Percentiles rank a stretch among this genome's conserved stretches.
These are phyloP conservation scores for Syngnathus rostellatus DNA, from an alignment of 2,797 vertebrate species.

Conservation along the genomic window DNA sequence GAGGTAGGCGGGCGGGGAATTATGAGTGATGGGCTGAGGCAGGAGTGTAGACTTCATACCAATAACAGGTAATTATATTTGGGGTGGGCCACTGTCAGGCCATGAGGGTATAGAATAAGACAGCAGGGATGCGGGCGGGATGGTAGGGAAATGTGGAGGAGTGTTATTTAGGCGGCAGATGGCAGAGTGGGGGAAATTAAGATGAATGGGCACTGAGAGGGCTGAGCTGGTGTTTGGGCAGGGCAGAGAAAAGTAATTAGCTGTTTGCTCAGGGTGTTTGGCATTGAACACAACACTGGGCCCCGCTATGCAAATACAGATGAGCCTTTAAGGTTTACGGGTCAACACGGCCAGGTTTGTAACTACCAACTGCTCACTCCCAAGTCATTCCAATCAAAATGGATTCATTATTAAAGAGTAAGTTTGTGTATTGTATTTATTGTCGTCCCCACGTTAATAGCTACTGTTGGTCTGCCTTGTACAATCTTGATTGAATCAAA, in stretches of 20 bases:
- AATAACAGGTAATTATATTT: constrained; percentile 70
- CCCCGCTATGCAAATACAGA: constrained; percentile 58
- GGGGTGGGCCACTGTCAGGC: constrained; percentile 58
- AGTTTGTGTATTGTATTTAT: background rate
- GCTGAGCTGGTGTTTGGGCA: constrained; percentile 60
- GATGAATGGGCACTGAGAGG: constrained; percentile 70
- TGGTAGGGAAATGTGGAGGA: constrained; percentile 64
- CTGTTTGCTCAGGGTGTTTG: constrained; percentile 71
- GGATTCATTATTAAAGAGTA: constrained; percentile 9
- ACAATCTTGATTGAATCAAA: background rate
- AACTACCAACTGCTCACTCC: constrained; percentile 53
- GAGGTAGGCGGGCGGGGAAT: constrained; percentile 6
- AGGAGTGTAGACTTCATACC: constrained; percentile 47
- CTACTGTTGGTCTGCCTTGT: background rate
- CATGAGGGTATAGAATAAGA: constrained; percentile 57
- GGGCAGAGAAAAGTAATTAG: constrained; percentile 73
- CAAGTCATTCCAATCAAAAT: constrained; percentile 27
- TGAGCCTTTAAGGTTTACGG: constrained; percentile 67
- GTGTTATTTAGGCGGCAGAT: constrained; percentile 76
- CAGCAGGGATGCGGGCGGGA: constrained; percentile 49
- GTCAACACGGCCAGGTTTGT: constrained; percentile 61
- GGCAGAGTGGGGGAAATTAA: constrained; percentile 68
- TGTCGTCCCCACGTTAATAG: background rate
- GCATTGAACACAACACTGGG: constrained; percentile 54
- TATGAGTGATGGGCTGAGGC: constrained; percentile 22